These are phyloP conservation scores for Linepithema humile DNA, from an alignment of 1,140 invertebrate genomes.

Conservation along the genomic window DNA sequence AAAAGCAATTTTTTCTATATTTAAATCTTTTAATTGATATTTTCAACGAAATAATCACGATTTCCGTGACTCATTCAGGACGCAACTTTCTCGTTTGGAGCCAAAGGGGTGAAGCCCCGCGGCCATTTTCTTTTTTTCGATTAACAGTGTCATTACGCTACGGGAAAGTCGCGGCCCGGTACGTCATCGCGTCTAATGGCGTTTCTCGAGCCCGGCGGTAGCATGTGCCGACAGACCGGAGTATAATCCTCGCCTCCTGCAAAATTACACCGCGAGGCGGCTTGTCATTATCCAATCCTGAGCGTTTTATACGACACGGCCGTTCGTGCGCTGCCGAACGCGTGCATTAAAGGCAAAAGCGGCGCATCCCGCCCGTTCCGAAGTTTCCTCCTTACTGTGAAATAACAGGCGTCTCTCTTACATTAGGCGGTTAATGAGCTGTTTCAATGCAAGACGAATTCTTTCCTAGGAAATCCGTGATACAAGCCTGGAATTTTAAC, in stretches of 20 bases:
- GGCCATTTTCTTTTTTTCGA: neutral
- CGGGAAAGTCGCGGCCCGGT: constrained; percentile 22
- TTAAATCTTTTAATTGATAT: neutral
- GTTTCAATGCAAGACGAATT: neutral
- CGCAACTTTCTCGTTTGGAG: neutral
- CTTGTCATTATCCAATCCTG: constrained; percentile 64
- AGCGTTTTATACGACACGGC: constrained; percentile 41
- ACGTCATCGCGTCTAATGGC: constrained; percentile 49
- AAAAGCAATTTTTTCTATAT: no score
- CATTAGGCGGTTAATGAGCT: neutral
- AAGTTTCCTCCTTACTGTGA: no score
- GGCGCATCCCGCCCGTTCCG: neutral
- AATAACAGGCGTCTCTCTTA: constrained; percentile 8
- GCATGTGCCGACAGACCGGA: constrained; percentile 49
- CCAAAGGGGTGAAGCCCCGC: neutral
- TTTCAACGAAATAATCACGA: neutral
- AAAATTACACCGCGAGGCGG: constrained; percentile 54
- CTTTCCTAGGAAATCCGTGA: neutral
- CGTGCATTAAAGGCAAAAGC: constrained; percentile 41
- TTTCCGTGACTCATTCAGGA: constrained; percentile 1
- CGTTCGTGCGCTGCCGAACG: constrained; percentile 18
- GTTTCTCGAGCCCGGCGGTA: constrained; percentile 1
- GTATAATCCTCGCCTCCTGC: constrained; percentile 46
- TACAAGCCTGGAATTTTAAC: neutral
- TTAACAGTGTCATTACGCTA: constrained; percentile 38